phyloP scores from a whole-genome alignment of 2,113 vertebrate species.

The Varanus komodoensis region DNA sequence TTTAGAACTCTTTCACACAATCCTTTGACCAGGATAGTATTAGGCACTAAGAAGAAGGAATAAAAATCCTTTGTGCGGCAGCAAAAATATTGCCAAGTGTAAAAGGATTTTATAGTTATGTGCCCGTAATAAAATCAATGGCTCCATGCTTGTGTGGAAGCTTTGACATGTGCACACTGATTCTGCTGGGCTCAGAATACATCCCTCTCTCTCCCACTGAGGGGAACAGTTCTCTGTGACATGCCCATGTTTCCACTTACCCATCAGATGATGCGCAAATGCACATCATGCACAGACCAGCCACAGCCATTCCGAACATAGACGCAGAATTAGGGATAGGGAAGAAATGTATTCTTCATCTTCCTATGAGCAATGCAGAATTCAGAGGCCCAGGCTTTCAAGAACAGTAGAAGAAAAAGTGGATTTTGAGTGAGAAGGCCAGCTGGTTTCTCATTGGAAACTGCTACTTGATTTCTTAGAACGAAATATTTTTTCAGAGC shows the following conservation, averaged over 20 bases:
- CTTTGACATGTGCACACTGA: not conserved
- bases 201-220: not conserved
- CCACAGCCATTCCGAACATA: no score
- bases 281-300: not conserved
- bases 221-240: not conserved
- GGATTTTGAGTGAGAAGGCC: not conserved
- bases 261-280: not conserved
- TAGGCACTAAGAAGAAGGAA: not conserved
- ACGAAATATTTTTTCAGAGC: not conserved
- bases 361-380: not conserved
- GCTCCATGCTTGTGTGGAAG: not conserved
- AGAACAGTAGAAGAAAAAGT: not conserved
- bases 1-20: constrained; percentile 1
- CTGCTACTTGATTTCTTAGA: not conserved
- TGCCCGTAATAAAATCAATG: not conserved
- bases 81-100: not conserved
- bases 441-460: not conserved
- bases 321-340: not conserved
- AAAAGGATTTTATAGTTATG: not conserved
- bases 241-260: not conserved
- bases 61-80: not conserved
- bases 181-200: not conserved
- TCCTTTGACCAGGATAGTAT: not conserved
- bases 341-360: not conserved
- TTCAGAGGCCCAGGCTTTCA: not conserved